Evolutionary conservation across 2,113 vertebrate species (phyloP).

Genomic region (Paraplagusia blochii): DNA sequence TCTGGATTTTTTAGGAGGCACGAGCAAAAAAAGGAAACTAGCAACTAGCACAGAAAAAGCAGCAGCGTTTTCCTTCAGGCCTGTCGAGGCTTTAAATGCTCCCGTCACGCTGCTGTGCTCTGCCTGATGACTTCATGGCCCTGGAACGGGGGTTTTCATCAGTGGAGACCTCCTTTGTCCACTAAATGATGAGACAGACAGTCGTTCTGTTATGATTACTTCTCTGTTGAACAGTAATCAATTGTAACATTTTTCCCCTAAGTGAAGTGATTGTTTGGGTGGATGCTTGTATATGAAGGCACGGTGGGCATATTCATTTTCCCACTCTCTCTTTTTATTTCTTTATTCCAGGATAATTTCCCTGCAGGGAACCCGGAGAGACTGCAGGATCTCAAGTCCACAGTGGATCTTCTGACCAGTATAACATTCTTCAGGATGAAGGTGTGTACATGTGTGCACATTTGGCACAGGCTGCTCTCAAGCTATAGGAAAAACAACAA

Average conservation of each 20-base stretch:
- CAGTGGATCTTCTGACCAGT: constrained; percentile 94
- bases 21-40: too few relatives aligned
- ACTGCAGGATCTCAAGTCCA: constrained; percentile 94
- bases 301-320: constrained; percentile 23
- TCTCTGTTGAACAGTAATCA: constrained; percentile 43
- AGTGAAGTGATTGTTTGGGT: constrained; percentile 14
- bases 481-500: constrained; percentile 11
- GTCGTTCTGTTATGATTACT: constrained; percentile 64
- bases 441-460: constrained; percentile 70
- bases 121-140: constrained; percentile 71
- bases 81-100: constrained; percentile 64
- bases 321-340: constrained; percentile 15
- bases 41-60: too few relatives aligned
- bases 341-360: constrained; percentile 87
- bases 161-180: constrained; percentile 58
- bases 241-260: constrained; percentile 49
- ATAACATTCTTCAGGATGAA: constrained; percentile 99
- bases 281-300: neutral
- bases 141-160: constrained; percentile 67
- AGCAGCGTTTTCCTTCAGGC: constrained; percentile 36
- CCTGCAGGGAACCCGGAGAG: constrained; percentile 91
- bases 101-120: constrained; percentile 60
- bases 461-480: constrained; percentile 3
- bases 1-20: too few relatives aligned
- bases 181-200: constrained; percentile 64